phyloP scores from a whole-genome alignment of 2,113 vertebrate genomes.

The Prochilodus magdalenae region DNA sequence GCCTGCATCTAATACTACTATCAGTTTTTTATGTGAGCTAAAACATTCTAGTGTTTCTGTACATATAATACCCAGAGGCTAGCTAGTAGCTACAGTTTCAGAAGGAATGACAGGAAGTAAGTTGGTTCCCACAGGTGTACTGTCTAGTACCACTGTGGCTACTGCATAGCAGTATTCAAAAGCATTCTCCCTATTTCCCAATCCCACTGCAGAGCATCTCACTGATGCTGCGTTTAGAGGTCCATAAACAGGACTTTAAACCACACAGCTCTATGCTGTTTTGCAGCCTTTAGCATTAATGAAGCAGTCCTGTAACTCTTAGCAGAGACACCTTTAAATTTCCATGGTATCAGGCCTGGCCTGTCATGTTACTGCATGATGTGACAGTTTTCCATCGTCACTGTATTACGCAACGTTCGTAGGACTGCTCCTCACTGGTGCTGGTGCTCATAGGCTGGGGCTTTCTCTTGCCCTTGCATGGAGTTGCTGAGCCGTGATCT shows the following conservation, averaged over 20 bases:
- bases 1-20: not conserved
- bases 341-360: not conserved
- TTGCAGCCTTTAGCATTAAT: not conserved
- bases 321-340: not conserved
- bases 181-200: not conserved
- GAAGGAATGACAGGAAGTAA: not conserved
- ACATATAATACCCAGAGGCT: conserved; percentile 1
- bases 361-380: not conserved
- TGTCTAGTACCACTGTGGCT: not conserved
- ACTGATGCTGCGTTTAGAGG: conserved; percentile 7
- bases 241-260: not conserved
- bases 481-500: conserved; percentile 61
- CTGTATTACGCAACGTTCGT: conserved; percentile 84
- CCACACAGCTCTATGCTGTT: not conserved
- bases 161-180: conserved; percentile 28
- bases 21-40: not conserved
- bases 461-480: conserved; percentile 50
- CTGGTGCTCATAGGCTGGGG: not conserved
- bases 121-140: not conserved
- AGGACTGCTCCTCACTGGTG: conserved; percentile 57
- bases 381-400: conserved; percentile 62
- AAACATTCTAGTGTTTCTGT: not conserved
- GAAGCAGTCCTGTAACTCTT: not conserved
- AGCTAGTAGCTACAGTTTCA: conserved; percentile 29
- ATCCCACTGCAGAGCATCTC: not conserved